phyloP scores from a whole-genome alignment of 2,797 vertebrate species.

The Sebastes baramenuke region DNA sequence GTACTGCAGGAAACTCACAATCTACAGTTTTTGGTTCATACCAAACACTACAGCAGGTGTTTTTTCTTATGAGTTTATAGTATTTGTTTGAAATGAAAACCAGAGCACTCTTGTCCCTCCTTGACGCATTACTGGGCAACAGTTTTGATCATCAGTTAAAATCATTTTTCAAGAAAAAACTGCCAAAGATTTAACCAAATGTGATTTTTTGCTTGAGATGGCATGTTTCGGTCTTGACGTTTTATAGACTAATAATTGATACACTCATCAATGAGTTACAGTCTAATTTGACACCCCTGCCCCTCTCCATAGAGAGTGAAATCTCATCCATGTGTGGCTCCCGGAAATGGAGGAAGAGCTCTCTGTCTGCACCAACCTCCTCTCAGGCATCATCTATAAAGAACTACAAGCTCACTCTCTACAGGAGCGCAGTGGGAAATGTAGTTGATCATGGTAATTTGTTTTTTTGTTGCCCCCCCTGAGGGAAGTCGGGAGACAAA shows the following conservation, averaged over 20 bases:
- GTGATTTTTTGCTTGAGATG: neutral
- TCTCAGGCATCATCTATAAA: slow-evolving; percentile 34
- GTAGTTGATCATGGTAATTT: slow-evolving; percentile 50
- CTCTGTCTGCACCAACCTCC: neutral
- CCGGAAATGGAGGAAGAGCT: slow-evolving; percentile 5
- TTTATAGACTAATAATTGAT: neutral
- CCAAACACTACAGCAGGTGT: neutral
- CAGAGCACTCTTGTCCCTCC: neutral
- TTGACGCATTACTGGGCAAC: neutral
- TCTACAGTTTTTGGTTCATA: neutral
- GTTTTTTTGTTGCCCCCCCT: slow-evolving; percentile 41
- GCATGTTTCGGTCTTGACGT: neutral
- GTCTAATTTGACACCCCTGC: neutral
- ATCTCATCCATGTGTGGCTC: neutral
- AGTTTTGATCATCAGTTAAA: neutral
- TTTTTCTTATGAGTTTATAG: neutral
- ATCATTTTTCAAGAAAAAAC: neutral
- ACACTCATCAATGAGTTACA: neutral
- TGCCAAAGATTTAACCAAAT: neutral
- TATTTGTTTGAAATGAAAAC: neutral
- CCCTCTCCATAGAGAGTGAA: neutral
- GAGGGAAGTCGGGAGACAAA: slow-evolving; percentile 40
- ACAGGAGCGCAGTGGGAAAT: slow-evolving; percentile 46
- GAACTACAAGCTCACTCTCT: slow-evolving; percentile 26
- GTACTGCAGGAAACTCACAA: neutral